Evolutionary conservation across 2,888 invertebrate genomes (phyloP).

Genomic region (Drosophila suboccidentalis): DNA sequence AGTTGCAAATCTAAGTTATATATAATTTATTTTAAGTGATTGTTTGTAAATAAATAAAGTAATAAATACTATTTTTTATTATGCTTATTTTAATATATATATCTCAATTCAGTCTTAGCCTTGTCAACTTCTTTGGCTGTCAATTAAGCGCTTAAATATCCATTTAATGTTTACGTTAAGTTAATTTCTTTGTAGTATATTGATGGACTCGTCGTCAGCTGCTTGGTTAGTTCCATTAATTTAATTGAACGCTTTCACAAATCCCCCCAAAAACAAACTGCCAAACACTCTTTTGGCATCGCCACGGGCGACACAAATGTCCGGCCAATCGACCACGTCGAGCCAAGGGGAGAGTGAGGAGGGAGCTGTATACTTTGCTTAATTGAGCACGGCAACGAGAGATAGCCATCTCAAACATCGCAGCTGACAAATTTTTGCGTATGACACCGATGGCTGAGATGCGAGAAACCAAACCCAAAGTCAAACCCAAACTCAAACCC

Average conservation of each 20-base stretch:
- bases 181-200: slow-evolving; percentile 55
- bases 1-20: too few species aligned
- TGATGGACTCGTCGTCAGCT: slow-evolving; percentile 38
- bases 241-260: slow-evolving; percentile 84
- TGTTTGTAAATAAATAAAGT: too few species aligned
- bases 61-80: too few species aligned
- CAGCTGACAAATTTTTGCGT: slow-evolving; percentile 71
- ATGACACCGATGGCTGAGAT: slow-evolving; percentile 50
- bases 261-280: slow-evolving; percentile 48
- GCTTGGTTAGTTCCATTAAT: slow-evolving; percentile 77
- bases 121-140: slow-evolving; percentile 14
- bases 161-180: slow-evolving; percentile 41
- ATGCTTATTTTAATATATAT: neutral
- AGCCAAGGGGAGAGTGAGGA: neutral
- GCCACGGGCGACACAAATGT: slow-evolving; percentile 42
- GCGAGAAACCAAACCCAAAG: slow-evolving; percentile 18
- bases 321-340: slow-evolving; percentile 25
- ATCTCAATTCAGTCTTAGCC: neutral
- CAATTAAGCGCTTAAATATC: slow-evolving; percentile 23
- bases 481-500: slow-evolving; percentile 22
- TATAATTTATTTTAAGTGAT: too few species aligned
- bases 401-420: slow-evolving; percentile 20
- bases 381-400: slow-evolving; percentile 60
- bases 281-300: slow-evolving; percentile 49
- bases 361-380: slow-evolving; percentile 50